Conservation (phyloP, 2,797 vertebrate genomes). For the Netta rufina region DNA sequence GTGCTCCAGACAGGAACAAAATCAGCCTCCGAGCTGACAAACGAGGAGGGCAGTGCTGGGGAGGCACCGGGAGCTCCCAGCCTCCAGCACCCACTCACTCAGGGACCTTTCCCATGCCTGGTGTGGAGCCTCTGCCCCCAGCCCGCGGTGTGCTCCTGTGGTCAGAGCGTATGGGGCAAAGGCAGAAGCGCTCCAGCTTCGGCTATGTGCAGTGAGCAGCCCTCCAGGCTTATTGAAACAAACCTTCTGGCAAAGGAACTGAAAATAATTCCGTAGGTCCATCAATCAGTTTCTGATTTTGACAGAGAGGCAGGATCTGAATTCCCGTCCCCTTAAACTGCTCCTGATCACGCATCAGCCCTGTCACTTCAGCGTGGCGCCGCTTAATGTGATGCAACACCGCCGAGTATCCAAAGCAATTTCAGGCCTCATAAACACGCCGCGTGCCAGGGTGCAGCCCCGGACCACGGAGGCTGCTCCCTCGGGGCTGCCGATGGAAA, state of each 20-base stretch:
- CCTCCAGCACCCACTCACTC: neutral
- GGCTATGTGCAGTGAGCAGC: fast-evolving
- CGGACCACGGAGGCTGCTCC: neutral
- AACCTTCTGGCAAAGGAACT: slow-evolving; percentile 15
- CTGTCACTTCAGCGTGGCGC: slow-evolving; percentile 16
- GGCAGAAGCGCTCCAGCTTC: neutral
- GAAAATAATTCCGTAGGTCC: neutral
- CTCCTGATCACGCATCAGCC: slow-evolving; percentile 12
- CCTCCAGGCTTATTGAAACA: neutral
- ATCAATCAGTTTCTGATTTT: neutral
- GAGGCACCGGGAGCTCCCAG: neutral
- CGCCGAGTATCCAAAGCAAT: neutral
- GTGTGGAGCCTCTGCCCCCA: neutral
- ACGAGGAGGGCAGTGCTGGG: neutral
- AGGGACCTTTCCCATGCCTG: fast-evolving
- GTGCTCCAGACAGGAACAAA: neutral
- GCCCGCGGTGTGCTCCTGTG: fast-evolving
- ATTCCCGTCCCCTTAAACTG: neutral
- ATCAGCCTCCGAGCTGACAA: fast-evolving
- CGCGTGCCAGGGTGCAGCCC: neutral
- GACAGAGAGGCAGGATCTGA: neutral
- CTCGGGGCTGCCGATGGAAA: neutral
- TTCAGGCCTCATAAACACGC: slow-evolving; percentile 6
- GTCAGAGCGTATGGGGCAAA: fast-evolving
- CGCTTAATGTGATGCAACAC: slow-evolving; percentile 40